Percentiles rank a stretch among this genome's conserved stretches.
Conservation (phyloP, 92 coral and sea anemone genomes). For the Metridium senile region DNA sequence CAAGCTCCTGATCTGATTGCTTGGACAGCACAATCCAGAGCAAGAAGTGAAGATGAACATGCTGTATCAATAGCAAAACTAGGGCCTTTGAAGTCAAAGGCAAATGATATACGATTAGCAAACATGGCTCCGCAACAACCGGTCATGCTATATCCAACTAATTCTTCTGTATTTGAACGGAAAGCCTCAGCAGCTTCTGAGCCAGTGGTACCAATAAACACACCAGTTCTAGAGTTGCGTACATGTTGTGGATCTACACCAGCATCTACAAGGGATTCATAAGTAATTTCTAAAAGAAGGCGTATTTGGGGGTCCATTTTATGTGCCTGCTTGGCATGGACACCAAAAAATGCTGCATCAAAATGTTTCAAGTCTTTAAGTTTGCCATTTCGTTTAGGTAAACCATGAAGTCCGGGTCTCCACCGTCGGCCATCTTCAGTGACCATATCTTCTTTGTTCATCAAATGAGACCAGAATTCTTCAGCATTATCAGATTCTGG, state of each 20-base stretch:
- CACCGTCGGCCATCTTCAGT: conserved; percentile 82
- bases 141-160: conserved; percentile 87
- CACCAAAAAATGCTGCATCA: conserved; percentile 80
- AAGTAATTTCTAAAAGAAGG: conserved; percentile 69
- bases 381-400: conserved; percentile 77
- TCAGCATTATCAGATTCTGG: conserved; percentile 86
- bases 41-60: conserved; percentile 84
- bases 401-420: conserved; percentile 93
- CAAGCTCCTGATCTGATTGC: conserved; percentile 80
- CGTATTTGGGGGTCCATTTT: conserved; percentile 84
- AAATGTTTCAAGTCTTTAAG: conserved; percentile 85
- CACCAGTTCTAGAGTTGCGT: conserved; percentile 87
- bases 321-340: conserved; percentile 85
- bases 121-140: conserved; percentile 86
- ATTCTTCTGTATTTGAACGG: conserved; percentile 76
- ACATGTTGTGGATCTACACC: conserved; percentile 77
- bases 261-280: conserved; percentile 80
- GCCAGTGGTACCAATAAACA: conserved; percentile 77
- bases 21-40: conserved; percentile 84
- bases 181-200: conserved; percentile 77
- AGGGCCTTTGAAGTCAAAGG: conserved; percentile 92
- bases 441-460: conserved; percentile 81
- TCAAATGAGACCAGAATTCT: conserved; percentile 86
- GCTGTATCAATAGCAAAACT: conserved; percentile 83
- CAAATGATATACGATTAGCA: conserved; percentile 76